Evolutionary conservation across 1,140 invertebrate genomes (phyloP), one percentile per base, ranked within the genome.

Genomic region (Pseudachorutes palmiensis): DNA sequence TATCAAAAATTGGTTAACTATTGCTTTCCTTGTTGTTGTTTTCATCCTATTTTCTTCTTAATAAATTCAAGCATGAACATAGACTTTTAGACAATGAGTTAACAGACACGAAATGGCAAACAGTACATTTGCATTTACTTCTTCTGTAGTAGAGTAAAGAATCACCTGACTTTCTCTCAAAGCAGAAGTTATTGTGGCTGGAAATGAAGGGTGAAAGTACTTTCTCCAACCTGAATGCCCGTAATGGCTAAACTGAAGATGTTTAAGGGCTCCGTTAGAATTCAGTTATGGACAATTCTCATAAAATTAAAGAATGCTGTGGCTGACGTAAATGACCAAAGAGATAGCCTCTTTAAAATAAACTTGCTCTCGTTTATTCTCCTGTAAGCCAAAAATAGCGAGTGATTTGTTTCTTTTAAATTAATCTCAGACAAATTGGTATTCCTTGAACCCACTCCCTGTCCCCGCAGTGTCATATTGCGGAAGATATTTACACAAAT

Each of bases 371-470:
- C 24, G 16, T 22, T 57, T 26, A 5, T 26, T 57, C 22, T 22
- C 9, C 24, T 57, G n/a, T n/a, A n/a, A n/a, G n/a, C n/a, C n/a
- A n/a, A n/a, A n/a, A n/a, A n/a, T n/a, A n/a, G n/a, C n/a, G n/a
- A n/a, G n/a, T 57, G 16, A n/a, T 22, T 57, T n/a, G 9, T 57
- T 60, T 60, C 3, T 30, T 60, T 60, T 60, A 60, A 5, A 28
- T 60, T 60, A 28, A 28, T 28, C 19, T 41, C 19, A 41, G 5
- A 19, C 36, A 19, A 41, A 41, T 41, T 41, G 5, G 5, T 41
- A 41, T 41, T 41, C 19, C n/a, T n/a, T n/a, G n/a, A n/a, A n/a
- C n/a, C n/a, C n/a, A n/a, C n/a, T n/a, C n/a, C n/a, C n/a, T n/a
- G n/a, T n/a, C n/a, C n/a, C n/a, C n/a, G n/a, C n/a, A n/a, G n/a